Evolutionary conservation across 2,797 vertebrate genomes (phyloP).

Genomic region (Tragelaphus oryx): DNA sequence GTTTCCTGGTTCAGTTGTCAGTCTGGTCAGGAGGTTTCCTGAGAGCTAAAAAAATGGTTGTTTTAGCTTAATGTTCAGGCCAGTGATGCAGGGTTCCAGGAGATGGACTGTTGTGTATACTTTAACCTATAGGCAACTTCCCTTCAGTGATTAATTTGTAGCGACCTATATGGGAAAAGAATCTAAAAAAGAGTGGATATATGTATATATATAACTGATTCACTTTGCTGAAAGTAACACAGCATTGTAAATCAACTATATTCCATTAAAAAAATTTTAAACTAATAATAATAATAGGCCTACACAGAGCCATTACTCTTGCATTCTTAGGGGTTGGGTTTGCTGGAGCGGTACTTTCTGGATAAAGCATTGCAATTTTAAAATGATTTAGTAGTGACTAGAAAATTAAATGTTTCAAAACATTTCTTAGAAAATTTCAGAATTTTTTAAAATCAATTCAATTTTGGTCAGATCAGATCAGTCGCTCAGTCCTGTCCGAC

Average conservation of each 20-base stretch:
- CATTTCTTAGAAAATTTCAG: conserved; percentile 23
- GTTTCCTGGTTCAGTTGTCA: neutral
- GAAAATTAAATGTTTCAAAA: neutral
- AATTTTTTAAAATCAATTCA: neutral
- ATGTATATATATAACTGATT: neutral
- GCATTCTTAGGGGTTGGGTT: neutral
- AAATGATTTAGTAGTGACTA: conserved; percentile 1
- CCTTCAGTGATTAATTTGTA: neutral
- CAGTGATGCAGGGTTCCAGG: neutral
- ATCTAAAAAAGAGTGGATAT: neutral
- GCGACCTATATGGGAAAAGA: neutral
- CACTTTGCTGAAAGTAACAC: neutral
- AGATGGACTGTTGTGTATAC: neutral
- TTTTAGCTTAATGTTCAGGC: neutral
- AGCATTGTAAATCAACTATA: neutral
- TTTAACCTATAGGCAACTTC: neutral
- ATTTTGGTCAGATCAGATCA: neutral
- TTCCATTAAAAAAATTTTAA: neutral
- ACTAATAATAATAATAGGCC: neutral
- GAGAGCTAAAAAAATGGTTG: neutral
- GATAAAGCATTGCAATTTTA: conserved; percentile 14
- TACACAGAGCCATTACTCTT: neutral
- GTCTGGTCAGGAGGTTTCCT: neutral
- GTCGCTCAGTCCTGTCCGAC: no score
- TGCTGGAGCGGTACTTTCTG: conserved; percentile 15